Conservation (phyloP, 2,113 vertebrate species). For the Thalassarche chlororhynchos region DNA sequence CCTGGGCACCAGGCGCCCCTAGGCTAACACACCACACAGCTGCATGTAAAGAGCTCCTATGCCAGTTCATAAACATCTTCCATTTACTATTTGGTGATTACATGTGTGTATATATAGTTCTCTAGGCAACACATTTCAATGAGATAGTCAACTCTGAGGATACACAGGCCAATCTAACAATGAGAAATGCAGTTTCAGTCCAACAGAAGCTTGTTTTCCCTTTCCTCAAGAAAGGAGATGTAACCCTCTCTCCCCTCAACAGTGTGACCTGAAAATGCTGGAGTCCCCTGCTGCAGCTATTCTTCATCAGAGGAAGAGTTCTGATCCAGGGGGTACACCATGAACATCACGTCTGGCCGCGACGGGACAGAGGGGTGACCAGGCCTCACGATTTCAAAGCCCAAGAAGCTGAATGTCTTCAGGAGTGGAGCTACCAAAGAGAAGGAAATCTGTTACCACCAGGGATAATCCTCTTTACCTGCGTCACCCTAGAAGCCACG, state of each 20-base stretch:
- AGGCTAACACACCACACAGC: conserved; percentile 55
- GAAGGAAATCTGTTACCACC: background rate
- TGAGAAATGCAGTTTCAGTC: conserved; percentile 66
- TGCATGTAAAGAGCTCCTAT: conserved; percentile 72
- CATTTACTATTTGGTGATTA: conserved; percentile 79
- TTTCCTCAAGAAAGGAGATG: conserved; percentile 55
- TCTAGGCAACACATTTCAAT: conserved; percentile 81
- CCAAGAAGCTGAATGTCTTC: conserved; percentile 97
- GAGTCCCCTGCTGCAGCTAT: conserved; percentile 67
- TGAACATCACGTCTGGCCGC: conserved; percentile 91
- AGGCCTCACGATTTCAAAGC: conserved; percentile 95
- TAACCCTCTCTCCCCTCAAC: conserved; percentile 49
- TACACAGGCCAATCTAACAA: conserved; percentile 76
- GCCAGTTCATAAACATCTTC: conserved; percentile 76
- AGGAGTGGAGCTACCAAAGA: conserved; percentile 86
- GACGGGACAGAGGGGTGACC: conserved; percentile 89
- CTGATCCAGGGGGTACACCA: conserved; percentile 94
- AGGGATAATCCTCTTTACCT: background rate
- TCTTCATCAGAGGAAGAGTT: conserved; percentile 91
- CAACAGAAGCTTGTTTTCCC: conserved; percentile 63
- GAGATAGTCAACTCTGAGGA: conserved; percentile 73
- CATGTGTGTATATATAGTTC: conserved; percentile 77
- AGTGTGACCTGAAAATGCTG: background rate
- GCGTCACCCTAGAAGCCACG: background rate
- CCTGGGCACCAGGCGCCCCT: background rate